Conservation (phyloP, 2,113 vertebrate genomes). For the Perca schrenkii region DNA sequence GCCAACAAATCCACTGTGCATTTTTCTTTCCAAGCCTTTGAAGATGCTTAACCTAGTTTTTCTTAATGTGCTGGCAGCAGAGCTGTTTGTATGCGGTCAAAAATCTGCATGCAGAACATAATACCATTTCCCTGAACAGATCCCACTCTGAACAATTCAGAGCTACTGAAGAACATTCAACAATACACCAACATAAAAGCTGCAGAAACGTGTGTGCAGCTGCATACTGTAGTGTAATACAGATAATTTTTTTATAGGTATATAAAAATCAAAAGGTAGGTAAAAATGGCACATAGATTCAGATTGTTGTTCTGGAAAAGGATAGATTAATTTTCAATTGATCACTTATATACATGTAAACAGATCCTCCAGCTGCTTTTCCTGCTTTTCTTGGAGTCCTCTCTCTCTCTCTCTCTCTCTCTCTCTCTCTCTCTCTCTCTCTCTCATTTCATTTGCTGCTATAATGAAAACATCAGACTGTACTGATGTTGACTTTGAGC, state of each 20-base stretch:
- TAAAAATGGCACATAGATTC: neutral
- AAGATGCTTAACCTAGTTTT: conserved; percentile 78
- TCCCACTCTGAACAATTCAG: conserved; percentile 26
- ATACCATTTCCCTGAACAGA: conserved; percentile 31
- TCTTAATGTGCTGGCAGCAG: conserved; percentile 52
- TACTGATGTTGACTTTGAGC: conserved; percentile 36
- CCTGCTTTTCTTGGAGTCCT: conserved; percentile 23
- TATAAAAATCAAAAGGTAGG: too few species aligned
- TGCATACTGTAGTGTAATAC: neutral
- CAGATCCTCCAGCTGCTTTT: neutral
- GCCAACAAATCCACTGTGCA: conserved; percentile 41
- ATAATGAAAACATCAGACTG: conserved; percentile 39
- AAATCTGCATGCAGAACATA: conserved; percentile 65
- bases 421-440: neutral
- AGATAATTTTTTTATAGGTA: too few species aligned
- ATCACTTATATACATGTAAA: neutral
- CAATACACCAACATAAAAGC: neutral
- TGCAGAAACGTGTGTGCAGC: conserved; percentile 8
- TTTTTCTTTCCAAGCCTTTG: conserved; percentile 68
- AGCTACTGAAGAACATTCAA: conserved; percentile 20
- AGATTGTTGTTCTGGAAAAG: neutral
- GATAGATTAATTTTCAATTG: neutral
- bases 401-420: neutral
- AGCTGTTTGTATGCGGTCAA: conserved; percentile 59
- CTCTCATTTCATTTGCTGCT: conserved; percentile 12